phyloP scores from a whole-genome alignment of 2,888 invertebrate species.

The Plebejus argus region DNA sequence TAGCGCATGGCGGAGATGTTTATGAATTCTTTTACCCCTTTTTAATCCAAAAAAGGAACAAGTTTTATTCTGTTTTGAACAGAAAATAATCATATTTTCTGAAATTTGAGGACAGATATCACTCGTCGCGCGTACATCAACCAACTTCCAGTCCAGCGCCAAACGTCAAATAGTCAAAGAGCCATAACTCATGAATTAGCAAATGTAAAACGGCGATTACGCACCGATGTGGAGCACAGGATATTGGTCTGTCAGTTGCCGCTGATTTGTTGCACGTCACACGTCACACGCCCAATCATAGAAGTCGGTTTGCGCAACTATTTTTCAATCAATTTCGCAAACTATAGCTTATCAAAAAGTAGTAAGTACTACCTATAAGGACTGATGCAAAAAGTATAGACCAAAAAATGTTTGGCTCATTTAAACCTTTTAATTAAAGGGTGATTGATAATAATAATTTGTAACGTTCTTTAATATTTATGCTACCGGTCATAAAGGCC shows the following conservation, averaged over 20 bases:
- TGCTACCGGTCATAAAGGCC: not conserved
- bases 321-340: constrained; percentile 9
- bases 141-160: not conserved
- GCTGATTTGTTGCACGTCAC: constrained; percentile 18
- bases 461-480: not conserved
- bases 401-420: not conserved
- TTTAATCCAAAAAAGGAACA: too few relatives aligned
- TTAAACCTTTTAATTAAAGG: not conserved
- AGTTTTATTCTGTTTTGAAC: too few relatives aligned
- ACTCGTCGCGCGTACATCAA: not conserved
- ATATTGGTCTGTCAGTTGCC: constrained; percentile 33
- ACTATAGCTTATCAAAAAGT: not conserved
- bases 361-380: too few relatives aligned
- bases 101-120: too few relatives aligned
- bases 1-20: too few relatives aligned
- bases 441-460: not conserved
- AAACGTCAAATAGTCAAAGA: not conserved
- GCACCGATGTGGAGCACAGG: constrained; percentile 25
- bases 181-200: constrained; percentile 2
- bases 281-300: constrained; percentile 5
- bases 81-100: too few relatives aligned
- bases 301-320: not conserved
- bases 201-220: constrained; percentile 15
- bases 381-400: too few relatives aligned
- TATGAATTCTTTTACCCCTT: too few relatives aligned